Conservation (phyloP, 2,113 vertebrate genomes). For the Tachysurus fulvidraco region DNA sequence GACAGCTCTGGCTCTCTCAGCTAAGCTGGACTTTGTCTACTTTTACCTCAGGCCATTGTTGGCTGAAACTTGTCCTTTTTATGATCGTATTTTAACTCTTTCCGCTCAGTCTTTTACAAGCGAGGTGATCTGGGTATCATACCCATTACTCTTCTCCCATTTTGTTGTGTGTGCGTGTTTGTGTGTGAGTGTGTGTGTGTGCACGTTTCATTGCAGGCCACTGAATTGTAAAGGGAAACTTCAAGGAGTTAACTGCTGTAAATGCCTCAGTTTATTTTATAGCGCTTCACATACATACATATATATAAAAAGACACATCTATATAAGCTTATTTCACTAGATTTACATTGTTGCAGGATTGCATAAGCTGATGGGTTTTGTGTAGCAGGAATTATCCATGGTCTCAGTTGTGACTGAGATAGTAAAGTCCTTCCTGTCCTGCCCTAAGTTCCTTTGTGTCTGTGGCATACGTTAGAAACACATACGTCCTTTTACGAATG, state of each 20-base stretch:
- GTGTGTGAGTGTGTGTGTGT: constrained; percentile 65
- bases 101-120: constrained; percentile 77
- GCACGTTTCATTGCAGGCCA: constrained; percentile 80
- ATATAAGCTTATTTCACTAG: constrained; percentile 73
- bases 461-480: constrained; percentile 11
- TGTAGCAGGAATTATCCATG: constrained; percentile 58
- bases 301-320: constrained; percentile 63
- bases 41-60: constrained; percentile 78
- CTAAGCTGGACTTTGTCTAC: constrained; percentile 80
- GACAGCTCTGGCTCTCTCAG: constrained; percentile 75
- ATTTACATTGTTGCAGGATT: constrained; percentile 63
- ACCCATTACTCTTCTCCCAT: constrained; percentile 72
- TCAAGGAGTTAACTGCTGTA: constrained; percentile 90
- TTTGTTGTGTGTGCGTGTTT: constrained; percentile 33
- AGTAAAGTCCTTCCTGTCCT: constrained; percentile 1
- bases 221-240: constrained; percentile 91
- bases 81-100: constrained; percentile 71
- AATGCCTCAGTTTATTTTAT: constrained; percentile 88
- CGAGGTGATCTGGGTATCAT: constrained; percentile 80
- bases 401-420: constrained; percentile 32
- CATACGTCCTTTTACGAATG: constrained; percentile 5
- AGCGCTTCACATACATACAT: constrained; percentile 66
- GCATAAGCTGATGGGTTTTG: constrained; percentile 63
- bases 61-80: constrained; percentile 75
- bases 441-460: constrained; percentile 18